Evolutionary conservation across 2,113 vertebrate species (phyloP).

Genomic region (Tetrao urogallus): DNA sequence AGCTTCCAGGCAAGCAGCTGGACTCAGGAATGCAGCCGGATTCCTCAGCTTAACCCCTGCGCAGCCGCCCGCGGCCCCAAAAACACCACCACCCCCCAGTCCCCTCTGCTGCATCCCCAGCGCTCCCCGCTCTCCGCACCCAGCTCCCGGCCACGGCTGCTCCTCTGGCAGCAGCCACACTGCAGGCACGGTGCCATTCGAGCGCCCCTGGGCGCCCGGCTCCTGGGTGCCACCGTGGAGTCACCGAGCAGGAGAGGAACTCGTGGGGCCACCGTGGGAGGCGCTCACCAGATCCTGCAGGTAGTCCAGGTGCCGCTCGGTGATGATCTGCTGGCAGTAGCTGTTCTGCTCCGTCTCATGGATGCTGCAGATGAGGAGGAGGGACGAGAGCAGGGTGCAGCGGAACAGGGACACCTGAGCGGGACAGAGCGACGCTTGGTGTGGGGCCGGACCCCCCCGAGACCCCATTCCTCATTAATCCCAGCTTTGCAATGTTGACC

Average conservation of each 20-base stretch:
- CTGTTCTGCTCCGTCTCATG: constrained; percentile 61
- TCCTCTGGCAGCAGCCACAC: neutral
- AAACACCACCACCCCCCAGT: neutral
- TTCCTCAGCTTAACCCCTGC: constrained; percentile 66
- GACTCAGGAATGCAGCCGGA: constrained; percentile 69
- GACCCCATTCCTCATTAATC: neutral
- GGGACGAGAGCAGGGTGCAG: constrained; percentile 52
- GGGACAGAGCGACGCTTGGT: neutral
- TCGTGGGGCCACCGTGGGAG: fast-evolving
- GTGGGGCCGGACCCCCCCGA: neutral
- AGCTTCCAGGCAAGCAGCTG: constrained; percentile 74
- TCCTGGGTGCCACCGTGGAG: neutral
- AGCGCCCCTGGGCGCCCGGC: neutral
- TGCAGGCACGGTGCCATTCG: neutral
- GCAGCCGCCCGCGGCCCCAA: neutral
- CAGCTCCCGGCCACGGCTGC: fast-evolving
- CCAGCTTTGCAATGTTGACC: neutral
- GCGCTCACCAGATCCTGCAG: constrained; percentile 78
- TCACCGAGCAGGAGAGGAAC: neutral
- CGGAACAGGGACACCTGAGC: constrained; percentile 69
- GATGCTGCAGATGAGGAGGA: constrained; percentile 52
- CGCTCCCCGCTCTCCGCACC: neutral
- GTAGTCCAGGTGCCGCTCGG: constrained; percentile 48
- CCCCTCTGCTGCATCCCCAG: neutral
- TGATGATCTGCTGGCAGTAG: constrained; percentile 73